These are phyloP conservation scores for Alviniconcha marisindica DNA, from an alignment of 1,140 invertebrate species.

Conservation along the genomic window DNA sequence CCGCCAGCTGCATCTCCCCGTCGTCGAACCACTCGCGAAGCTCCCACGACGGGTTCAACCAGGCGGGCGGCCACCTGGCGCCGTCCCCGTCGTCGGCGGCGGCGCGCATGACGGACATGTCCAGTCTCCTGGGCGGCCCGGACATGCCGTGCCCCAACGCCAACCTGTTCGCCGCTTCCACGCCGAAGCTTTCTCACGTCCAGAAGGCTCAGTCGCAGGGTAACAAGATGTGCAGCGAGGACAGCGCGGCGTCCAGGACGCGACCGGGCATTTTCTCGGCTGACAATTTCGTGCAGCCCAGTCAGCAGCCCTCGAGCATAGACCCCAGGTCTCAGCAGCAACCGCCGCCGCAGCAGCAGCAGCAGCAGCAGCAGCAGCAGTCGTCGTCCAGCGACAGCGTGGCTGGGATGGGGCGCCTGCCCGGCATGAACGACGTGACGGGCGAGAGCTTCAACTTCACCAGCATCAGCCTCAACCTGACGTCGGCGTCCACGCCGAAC, in stretches of 20 bases:
- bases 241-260: constrained; percentile 43
- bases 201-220: constrained; percentile 29
- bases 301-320: constrained; percentile 42
- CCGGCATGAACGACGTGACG: constrained; percentile 48
- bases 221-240: constrained; percentile 11
- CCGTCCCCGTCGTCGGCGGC: constrained; percentile 21
- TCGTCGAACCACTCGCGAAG: constrained; percentile 33
- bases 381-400: constrained; percentile 25
- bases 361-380: constrained; percentile 25
- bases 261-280: constrained; percentile 66
- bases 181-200: constrained; percentile 42
- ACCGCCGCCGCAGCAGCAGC: constrained; percentile 26
- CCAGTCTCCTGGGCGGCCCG: constrained; percentile 21
- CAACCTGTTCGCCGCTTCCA: constrained; percentile 26
- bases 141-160: constrained; percentile 40
- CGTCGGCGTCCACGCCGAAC: constrained; percentile 52
- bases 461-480: constrained; percentile 66
- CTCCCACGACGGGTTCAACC: constrained; percentile 33
- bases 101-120: constrained; percentile 30
- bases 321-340: constrained; percentile 29
- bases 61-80: constrained; percentile 13
- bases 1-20: constrained; percentile 37
- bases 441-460: constrained; percentile 68
- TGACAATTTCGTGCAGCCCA: constrained; percentile 72
- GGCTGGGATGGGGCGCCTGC: constrained; percentile 7